These are phyloP conservation scores for Bradypus variegatus DNA, from an alignment of 2,797 vertebrate genomes.

Conservation along the genomic window DNA sequence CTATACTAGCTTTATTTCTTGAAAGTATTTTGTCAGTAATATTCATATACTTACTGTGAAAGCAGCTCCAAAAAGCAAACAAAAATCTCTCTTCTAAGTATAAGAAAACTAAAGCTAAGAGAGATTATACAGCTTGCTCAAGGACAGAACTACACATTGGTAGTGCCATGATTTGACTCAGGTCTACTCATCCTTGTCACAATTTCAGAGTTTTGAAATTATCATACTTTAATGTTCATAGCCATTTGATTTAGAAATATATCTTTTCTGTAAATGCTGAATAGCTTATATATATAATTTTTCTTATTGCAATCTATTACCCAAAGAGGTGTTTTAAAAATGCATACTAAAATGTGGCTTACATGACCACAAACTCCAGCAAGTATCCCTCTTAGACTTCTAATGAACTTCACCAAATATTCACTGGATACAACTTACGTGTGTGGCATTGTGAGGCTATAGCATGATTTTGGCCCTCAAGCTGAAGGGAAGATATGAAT, in stretches of 20 bases:
- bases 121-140: not conserved
- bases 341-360: not conserved
- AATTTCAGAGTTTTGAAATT: not conserved
- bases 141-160: not conserved
- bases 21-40: slow-evolving; percentile 2
- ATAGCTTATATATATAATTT: not conserved
- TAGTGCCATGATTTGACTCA: not conserved
- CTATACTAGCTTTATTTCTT: slow-evolving; percentile 28
- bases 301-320: not conserved
- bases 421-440: not conserved
- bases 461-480: not conserved
- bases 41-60: not conserved
- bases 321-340: not conserved
- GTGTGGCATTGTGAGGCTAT: not conserved
- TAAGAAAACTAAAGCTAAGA: not conserved
- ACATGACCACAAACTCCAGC: not conserved
- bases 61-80: not conserved
- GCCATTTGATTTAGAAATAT: not conserved
- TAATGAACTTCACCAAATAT: not conserved
- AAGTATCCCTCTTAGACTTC: not conserved
- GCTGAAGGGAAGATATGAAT: not conserved
- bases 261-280: slow-evolving; percentile 8
- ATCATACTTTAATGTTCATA: slow-evolving; percentile 1
- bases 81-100: not conserved
- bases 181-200: not conserved